These are phyloP conservation scores for Rafetus swinhoei DNA, from an alignment of 2,113 vertebrate species.

Conservation along the genomic window DNA sequence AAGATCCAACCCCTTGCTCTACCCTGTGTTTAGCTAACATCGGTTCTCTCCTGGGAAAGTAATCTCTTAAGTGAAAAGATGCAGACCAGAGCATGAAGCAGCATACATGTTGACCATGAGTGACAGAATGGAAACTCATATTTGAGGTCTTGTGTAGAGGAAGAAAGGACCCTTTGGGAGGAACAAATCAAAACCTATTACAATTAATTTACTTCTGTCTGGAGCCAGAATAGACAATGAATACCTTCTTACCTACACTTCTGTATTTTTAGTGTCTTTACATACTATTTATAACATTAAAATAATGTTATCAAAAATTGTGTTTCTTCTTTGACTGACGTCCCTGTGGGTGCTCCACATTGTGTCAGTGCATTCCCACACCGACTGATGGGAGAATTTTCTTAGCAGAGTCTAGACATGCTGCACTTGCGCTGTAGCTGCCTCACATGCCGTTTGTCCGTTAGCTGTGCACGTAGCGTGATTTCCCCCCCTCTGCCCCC, in stretches of 20 bases:
- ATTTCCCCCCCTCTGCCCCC: no score
- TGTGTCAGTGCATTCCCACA: no score
- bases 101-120: accelerated
- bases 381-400: no score
- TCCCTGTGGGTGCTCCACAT: no score
- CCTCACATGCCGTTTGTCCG: no score
- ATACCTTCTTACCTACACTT: background rate
- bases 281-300: background rate
- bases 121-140: background rate
- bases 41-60: accelerated
- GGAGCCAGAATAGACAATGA: background rate
- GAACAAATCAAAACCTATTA: background rate
- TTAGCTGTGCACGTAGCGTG: no score
- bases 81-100: background rate
- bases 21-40: background rate
- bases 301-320: background rate
- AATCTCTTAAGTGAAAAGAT: background rate
- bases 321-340: no score
- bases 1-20: no score
- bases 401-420: no score
- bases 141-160: background rate
- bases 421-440: no score
- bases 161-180: background rate
- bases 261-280: background rate
- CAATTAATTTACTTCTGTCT: background rate